Percentiles rank a stretch among this genome's conserved stretches.
Conservation (phyloP, 2,113 vertebrate species). For the Siniperca knerii region DNA sequence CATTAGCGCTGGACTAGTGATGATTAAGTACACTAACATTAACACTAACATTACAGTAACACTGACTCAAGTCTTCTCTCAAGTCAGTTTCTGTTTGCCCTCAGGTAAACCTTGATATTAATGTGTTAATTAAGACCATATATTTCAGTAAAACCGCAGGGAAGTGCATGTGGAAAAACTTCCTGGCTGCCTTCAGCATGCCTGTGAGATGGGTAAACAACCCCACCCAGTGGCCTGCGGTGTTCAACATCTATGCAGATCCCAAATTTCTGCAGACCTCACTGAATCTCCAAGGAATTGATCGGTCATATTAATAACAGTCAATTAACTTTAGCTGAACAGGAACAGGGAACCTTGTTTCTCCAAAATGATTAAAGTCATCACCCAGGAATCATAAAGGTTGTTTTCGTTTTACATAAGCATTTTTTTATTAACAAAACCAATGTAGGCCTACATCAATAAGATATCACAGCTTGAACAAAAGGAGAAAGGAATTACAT, state of each 20-base stretch:
- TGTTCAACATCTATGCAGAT: neutral
- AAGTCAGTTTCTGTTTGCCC: neutral
- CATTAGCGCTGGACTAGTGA: slow-evolving; percentile 15
- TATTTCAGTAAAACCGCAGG: neutral
- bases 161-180: neutral
- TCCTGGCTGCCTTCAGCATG: neutral
- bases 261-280: neutral
- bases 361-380: neutral
- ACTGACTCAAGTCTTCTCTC: neutral
- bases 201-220: slow-evolving; percentile 23
- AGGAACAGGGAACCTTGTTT: neutral
- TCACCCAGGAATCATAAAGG: neutral
- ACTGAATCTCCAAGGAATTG: neutral
- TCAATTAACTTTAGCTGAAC: neutral
- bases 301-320: neutral
- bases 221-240: slow-evolving; percentile 49
- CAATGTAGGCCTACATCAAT: neutral
- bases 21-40: slow-evolving; percentile 42
- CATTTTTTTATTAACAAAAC: neutral
- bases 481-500: neutral
- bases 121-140: neutral
- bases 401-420: neutral
- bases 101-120: neutral
- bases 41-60: slow-evolving; percentile 2
- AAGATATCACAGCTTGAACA: neutral